Conservation (phyloP, 1,140 invertebrate genomes). For the Aphis craccivora region DNA sequence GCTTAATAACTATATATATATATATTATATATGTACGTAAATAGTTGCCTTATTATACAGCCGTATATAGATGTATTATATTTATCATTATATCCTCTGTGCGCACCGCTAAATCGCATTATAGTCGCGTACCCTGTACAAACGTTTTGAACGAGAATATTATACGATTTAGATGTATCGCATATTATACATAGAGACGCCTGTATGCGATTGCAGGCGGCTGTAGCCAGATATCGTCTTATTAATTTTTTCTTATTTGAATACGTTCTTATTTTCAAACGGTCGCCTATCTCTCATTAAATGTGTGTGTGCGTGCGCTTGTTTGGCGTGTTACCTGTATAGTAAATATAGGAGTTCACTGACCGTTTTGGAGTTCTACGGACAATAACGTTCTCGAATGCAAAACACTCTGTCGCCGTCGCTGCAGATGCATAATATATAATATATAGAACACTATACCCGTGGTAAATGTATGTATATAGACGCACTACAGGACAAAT, state of each 20-base stretch:
- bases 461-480: too few relatives aligned
- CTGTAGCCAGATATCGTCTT: neutral
- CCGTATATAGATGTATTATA: neutral
- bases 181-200: neutral
- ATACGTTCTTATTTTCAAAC: neutral
- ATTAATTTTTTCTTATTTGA: neutral
- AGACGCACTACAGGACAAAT: neutral
- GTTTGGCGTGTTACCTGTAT: neutral
- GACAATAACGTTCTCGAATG: constrained; percentile 4
- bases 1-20: neutral
- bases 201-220: neutral
- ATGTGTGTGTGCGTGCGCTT: neutral
- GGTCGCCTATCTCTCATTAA: neutral
- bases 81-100: neutral
- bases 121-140: neutral
- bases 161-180: neutral
- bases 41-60: neutral
- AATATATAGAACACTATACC: too few relatives aligned
- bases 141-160: neutral
- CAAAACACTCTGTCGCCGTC: neutral
- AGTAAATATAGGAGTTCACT: constrained; percentile 4
- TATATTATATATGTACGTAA: too few relatives aligned
- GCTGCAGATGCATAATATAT: neutral
- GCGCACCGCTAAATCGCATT: constrained; percentile 19
- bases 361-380: constrained; percentile 34